Evolutionary conservation across 2,888 invertebrate genomes (phyloP), one percentile per base, ranked within the genome.

Genomic region (Creontiades dilutus): DNA sequence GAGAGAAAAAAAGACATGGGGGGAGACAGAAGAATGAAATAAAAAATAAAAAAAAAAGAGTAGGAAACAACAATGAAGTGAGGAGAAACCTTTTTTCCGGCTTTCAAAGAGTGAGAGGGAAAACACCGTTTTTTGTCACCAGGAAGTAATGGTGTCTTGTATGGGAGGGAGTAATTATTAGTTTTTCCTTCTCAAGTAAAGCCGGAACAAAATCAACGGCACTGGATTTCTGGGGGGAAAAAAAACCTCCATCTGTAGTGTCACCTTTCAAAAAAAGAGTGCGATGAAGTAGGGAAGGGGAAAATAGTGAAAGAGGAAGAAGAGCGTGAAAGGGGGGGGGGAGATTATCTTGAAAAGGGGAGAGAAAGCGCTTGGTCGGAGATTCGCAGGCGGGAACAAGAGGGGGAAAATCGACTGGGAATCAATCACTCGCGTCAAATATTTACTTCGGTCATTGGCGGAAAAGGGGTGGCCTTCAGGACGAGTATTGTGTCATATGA

Each of bases 341-440:
- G 55, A 88, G 87, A 88, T 85, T 27, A 85, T 85, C 85, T 61
- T 27, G 37, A 37, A 37, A 46, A 82, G 52, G 82, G 82, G 61
- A 61, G 23, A 47, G 46, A 76, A 76, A 76, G 27, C 37, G 84
- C 37, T 48, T 52, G 48, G 23, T 13, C 37, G 52, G 85, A 14
- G 52, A 85, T 19, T 61, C 85, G 23, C 13, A 27, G 11, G 52
- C 23, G 52, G 82, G 47, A 14, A 48, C 47, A 82, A 27, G 47
- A 23, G 52, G 37, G 37, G n/a, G n/a, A n/a, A n/a, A 85, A 46
- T 61, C 28, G 85, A 28, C 13, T 75, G 19, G 86, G 88, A 88
- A 88, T 88, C 88, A 78, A 88, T 88, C 88, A 88, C 13, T 88
- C 78, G 52, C 76, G 88, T 55, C 88, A 88, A 78, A 88, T 88